Conservation (phyloP, 2,113 vertebrate genomes). For the Tyrannus savana region DNA sequence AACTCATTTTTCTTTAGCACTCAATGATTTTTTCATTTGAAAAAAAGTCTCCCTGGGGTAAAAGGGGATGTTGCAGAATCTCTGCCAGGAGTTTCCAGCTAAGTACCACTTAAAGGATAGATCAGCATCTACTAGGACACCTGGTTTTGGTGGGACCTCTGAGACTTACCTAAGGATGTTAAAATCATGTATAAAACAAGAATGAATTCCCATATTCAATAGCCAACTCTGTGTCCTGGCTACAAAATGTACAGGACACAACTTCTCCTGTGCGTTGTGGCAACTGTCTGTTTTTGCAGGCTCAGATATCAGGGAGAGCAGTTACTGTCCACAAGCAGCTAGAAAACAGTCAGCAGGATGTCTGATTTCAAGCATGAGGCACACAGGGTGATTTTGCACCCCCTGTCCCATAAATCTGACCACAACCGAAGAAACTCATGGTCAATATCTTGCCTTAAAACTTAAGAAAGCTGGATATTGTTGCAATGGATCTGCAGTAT, state of each 20-base stretch:
- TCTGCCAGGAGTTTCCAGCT: background rate
- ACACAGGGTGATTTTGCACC: background rate
- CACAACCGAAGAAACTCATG: background rate
- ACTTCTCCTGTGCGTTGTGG: background rate
- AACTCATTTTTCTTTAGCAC: background rate
- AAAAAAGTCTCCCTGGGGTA: background rate
- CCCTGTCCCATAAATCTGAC: background rate
- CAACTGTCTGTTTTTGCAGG: background rate
- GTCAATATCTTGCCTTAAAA: background rate
- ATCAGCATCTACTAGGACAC: background rate
- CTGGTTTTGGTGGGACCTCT: background rate
- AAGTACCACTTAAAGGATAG: background rate
- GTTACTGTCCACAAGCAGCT: background rate
- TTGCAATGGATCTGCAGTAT: no score
- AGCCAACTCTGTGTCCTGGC: background rate
- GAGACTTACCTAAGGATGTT: background rate
- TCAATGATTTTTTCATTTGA: background rate
- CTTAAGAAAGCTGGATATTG: background rate
- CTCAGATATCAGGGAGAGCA: background rate
- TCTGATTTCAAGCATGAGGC: background rate
- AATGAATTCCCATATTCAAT: background rate
- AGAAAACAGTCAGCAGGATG: background rate
- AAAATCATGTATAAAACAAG: background rate
- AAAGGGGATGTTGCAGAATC: background rate
- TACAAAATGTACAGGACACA: background rate